Conservation (phyloP, 2,888 invertebrate species). For the Minunthozetes semirufus region DNA sequence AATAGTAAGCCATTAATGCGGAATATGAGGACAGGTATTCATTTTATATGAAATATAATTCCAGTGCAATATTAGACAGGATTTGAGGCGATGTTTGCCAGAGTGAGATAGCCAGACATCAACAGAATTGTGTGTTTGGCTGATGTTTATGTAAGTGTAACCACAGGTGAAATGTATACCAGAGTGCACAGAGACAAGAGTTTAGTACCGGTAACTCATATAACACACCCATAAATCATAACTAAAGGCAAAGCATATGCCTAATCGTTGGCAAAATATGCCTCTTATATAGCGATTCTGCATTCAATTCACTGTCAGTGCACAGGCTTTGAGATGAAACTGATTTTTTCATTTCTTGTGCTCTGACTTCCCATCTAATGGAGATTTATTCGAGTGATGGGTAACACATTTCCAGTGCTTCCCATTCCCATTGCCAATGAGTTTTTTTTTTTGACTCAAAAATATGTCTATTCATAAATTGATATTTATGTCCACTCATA, state of each 20-base stretch:
- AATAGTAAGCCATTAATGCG: not conserved
- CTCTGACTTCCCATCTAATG: not conserved
- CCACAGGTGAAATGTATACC: not conserved
- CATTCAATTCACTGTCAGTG: not conserved
- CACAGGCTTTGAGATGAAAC: not conserved
- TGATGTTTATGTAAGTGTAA: not conserved
- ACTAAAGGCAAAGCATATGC: not conserved
- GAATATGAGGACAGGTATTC: not conserved
- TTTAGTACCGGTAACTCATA: not conserved
- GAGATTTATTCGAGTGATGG: slow-evolving; percentile 7
- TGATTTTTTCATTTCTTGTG: not conserved
- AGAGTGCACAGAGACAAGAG: not conserved
- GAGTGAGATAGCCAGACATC: not conserved
- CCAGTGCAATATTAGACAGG: not conserved
- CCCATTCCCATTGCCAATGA: not conserved
- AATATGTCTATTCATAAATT: slow-evolving; percentile 13
- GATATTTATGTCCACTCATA: not conserved
- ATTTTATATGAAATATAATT: not conserved
- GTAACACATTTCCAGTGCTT: not conserved
- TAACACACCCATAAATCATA: slow-evolving; percentile 13
- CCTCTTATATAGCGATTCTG: not conserved
- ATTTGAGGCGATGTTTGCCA: not conserved
- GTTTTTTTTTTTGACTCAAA: not conserved
- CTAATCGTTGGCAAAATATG: slow-evolving; percentile 1
- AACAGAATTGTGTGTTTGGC: not conserved